Percentiles rank a stretch among this genome's conserved stretches.
Conservation (phyloP, 2,113 vertebrate genomes). For the Cynocephalus volans region DNA sequence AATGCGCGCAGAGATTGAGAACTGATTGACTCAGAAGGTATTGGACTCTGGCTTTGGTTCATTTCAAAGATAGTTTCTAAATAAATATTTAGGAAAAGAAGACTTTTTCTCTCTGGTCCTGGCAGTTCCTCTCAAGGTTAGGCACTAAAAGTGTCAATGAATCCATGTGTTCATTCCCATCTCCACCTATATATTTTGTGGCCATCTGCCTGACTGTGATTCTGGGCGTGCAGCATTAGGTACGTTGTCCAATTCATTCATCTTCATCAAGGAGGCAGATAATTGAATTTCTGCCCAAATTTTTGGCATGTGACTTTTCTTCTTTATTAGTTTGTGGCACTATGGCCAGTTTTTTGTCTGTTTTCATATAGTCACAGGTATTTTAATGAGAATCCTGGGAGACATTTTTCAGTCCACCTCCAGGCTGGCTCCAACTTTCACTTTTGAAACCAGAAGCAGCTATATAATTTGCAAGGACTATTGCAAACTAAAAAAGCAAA, state of each 20-base stretch:
- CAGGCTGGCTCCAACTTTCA: background rate
- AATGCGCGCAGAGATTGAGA: background rate
- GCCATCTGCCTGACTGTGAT: background rate
- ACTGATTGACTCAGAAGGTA: background rate
- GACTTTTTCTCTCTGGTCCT: background rate
- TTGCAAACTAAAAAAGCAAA: background rate
- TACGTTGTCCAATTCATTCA: conserved; percentile 47
- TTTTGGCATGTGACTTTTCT: conserved; percentile 34
- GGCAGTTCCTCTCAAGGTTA: background rate
- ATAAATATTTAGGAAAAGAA: background rate
- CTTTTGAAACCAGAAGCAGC: conserved; percentile 27
- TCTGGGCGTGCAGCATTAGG: background rate
- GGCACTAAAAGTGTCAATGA: background rate
- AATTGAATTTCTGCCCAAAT: conserved; percentile 68
- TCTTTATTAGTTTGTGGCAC: conserved; percentile 51
- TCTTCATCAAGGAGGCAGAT: conserved; percentile 63
- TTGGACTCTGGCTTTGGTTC: background rate
- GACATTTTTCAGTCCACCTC: background rate
- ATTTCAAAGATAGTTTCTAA: conserved; percentile 26
- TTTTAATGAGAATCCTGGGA: conserved; percentile 48
- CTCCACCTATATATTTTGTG: background rate
- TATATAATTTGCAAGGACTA: background rate
- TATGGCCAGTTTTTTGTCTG: background rate
- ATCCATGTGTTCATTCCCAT: background rate
- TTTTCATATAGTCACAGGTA: background rate